Percentiles rank a stretch among this genome's conserved stretches.
Evolutionary conservation across 2,797 vertebrate species (phyloP).

Genomic region (Alectoris magna): DNA sequence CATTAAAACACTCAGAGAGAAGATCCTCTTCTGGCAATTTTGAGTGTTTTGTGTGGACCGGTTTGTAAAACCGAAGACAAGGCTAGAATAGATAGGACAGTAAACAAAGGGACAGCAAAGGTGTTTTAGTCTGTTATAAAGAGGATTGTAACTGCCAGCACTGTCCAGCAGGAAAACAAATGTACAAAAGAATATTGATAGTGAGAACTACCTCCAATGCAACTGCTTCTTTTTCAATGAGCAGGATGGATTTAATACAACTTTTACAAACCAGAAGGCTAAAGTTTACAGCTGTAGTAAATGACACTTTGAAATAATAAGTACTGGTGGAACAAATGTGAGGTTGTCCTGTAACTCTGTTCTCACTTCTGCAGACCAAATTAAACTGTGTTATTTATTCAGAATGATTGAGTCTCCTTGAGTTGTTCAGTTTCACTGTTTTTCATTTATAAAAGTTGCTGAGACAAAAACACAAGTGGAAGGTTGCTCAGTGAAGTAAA

Average conservation of each 20-base stretch:
- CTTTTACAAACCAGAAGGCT: slow-evolving; percentile 52
- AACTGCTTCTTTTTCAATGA: slow-evolving; percentile 20
- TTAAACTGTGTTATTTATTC: slow-evolving; percentile 14
- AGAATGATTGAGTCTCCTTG: slow-evolving; percentile 13
- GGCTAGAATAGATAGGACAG: not conserved
- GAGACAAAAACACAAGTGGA: not conserved
- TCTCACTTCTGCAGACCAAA: not conserved
- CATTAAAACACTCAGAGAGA: not conserved
- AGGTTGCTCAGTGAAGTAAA: not conserved
- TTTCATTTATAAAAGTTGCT: slow-evolving; percentile 28
- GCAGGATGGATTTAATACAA: slow-evolving; percentile 18
- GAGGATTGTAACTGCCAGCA: not conserved
- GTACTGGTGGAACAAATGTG: slow-evolving; percentile 34
- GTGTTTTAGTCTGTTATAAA: not conserved
- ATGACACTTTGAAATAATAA: slow-evolving; percentile 48
- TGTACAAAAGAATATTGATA: not conserved
- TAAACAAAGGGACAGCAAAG: not conserved
- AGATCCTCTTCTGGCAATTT: not conserved
- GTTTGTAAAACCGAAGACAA: not conserved
- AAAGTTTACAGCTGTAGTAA: slow-evolving; percentile 56
- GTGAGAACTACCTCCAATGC: slow-evolving; percentile 7
- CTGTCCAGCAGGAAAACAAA: slow-evolving; percentile 15
- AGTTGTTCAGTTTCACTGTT: not conserved
- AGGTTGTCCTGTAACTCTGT: slow-evolving; percentile 15
- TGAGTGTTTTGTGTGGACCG: not conserved